Base-by-base conservation (phyloP, 2,113 vertebrate species). In the Motacilla alba region DNA sequence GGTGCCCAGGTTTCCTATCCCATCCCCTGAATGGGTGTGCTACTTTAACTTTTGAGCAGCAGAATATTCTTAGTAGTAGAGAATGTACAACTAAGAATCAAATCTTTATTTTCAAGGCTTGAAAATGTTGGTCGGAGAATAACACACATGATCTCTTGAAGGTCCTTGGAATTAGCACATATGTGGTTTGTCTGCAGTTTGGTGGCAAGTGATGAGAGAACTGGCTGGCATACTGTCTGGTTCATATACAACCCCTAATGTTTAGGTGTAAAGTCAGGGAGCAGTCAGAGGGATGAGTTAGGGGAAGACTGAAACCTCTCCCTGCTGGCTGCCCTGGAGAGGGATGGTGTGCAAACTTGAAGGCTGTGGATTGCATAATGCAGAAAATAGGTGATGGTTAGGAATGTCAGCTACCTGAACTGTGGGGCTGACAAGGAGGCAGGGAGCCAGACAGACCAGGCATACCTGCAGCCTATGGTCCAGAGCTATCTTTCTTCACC, bases 31-130 rank as follows among this genome's bases (percentile, higher is more conserved):
- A 64, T 1, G 5, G 6, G 7, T 43, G 31, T 73, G 72, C 50
- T 90, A 23, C 53, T 90, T 69, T 62, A 46, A 28, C 47, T 55
- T 94, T 18, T 58, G 55, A 74, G 47, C 27, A 85, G 46, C 39
- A 63, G 46, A 64, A 41, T 6, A 2, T n/a, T 85, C 37, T 87
- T 39, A 66, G 46, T 43, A 58, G 58, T 66, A 87, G 28, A 58
- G 33, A 91, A 43, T 37, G 35, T 70, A 9, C 28, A 37, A 53
- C 20, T n/a, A 35, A 24, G 37, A 74, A 79, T 50, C 26, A 46
- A 90, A 43, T 10, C 14, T 50, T 90, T 69, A 44, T 76, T 93
- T 63, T 79, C 47, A 85, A 88, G 63, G 15, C 35, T 87, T 85
- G 49, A 76, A 89, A 90, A 23, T 31, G 15, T 67, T 90, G 67